Base-by-base conservation (phyloP, 2,888 invertebrate genomes). In the Xylocampa areola region DNA sequence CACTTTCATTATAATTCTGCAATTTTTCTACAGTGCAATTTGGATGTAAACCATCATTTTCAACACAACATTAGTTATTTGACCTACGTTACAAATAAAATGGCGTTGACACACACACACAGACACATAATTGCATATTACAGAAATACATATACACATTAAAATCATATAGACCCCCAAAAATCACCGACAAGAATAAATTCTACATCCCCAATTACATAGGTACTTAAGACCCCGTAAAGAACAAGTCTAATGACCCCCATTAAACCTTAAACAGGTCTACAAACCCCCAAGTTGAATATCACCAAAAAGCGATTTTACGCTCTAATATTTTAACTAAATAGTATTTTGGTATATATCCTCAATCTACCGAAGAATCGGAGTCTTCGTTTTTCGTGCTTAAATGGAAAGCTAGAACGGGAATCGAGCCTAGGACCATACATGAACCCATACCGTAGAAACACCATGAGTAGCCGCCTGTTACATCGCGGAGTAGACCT, bases 361-460 rank as follows among this genome's bases (percentile, higher is more conserved):
- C 73, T 90, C 88, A 90, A 77, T 91, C 91, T 0, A 85, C 91
- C 0, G 89, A 85, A 0, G 91, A 91, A 0, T 92, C 92, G 0
- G 84, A 55, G 44, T 93, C 93, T 13, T 92, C 92, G 43, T 90
- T 91, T 63, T 92, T 92, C 7, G 85, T 87, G 76, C 82, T 84
- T 2, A 93, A 58, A 52, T 93, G 90, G 79, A 94, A 93, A 81
- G 82, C 92, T 21, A 96, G 86, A 35, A 96, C 91, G 2, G 96
- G 96, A 44, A 96, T 89, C 51, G 96, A 95, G 55, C 96, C 96
- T 25, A 96, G 87, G 0, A 96, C 95, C 96, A 96, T 96, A 73
- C 96, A 96, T 1, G 96, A 95, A 0, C 96, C 96, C 96, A 96
- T 96, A 66, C 96, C 96, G 81, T 96, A 95, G 88, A 96, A 96